phyloP scores from a whole-genome alignment of 2,113 vertebrate genomes.

The Chitala chitala region DNA sequence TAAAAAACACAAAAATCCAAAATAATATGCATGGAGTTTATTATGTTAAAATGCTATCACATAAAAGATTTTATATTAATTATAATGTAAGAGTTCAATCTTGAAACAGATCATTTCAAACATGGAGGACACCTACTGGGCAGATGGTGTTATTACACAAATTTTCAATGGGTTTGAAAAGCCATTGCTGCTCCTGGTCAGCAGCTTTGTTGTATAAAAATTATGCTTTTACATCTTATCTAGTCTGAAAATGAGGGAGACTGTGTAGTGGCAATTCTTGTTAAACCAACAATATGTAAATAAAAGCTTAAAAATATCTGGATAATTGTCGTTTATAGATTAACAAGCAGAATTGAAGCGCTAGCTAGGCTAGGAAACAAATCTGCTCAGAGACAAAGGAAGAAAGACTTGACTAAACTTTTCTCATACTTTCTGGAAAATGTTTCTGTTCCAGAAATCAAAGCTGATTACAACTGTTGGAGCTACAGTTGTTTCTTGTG shows the following conservation, averaged over 20 bases:
- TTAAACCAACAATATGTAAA: neutral
- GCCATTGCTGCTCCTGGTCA: neutral
- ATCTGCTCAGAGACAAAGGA: constrained; percentile 3
- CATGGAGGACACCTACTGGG: constrained; percentile 51
- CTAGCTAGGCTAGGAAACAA: constrained; percentile 11
- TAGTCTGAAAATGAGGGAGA: neutral
- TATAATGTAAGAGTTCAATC: neutral
- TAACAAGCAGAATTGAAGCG: neutral
- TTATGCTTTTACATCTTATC: neutral
- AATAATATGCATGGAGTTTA: too few species aligned
- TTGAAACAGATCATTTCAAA: neutral
- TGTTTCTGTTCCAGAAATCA: neutral
- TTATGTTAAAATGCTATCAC: too few species aligned
- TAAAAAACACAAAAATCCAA: neutral
- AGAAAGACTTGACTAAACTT: constrained; percentile 3
- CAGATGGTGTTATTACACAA: constrained; percentile 34
- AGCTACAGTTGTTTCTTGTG: neutral
- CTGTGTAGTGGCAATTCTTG: neutral
- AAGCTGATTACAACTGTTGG: constrained; percentile 1
- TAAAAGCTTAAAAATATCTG: constrained; percentile 14
- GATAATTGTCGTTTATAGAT: neutral
- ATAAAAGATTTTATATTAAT: too few species aligned
- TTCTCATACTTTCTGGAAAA: neutral
- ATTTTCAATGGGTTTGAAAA: neutral
- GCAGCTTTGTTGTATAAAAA: neutral